Conservation (phyloP, 23 tunicate species). For the Phallusia fumigata region DNA sequence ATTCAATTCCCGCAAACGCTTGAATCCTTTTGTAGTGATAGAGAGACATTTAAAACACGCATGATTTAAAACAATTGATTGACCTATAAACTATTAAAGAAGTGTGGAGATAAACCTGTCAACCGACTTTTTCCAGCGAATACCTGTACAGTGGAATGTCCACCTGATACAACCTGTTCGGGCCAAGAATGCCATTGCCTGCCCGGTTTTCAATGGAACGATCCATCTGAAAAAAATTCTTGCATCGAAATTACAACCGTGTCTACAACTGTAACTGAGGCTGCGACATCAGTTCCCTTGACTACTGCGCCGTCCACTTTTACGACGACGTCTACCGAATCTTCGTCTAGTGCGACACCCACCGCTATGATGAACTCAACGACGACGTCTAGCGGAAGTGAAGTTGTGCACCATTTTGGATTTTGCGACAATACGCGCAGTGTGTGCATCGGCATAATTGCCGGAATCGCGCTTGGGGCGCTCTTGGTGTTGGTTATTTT, state of each 20-base stretch:
- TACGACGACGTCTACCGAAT: neutral
- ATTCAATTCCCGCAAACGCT: no score
- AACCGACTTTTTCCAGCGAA: neutral
- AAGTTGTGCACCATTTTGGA: neutral
- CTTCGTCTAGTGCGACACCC: neutral
- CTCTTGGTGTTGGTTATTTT: neutral
- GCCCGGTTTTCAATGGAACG: neutral
- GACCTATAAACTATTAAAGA: no score
- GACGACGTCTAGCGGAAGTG: neutral
- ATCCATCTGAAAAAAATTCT: neutral
- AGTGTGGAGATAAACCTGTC: no score
- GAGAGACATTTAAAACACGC: no score
- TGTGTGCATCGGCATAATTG: neutral
- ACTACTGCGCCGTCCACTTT: neutral
- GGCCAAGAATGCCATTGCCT: neutral
- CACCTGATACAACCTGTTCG: neutral
- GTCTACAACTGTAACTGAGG: neutral
- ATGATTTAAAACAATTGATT: no score
- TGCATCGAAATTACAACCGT: neutral
- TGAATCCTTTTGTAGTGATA: no score
- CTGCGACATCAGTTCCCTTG: neutral
- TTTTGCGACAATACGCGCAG: slow-evolving; percentile 6
- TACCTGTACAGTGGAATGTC: neutral
- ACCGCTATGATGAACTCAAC: neutral
- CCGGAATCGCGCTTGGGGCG: neutral